Percentiles rank a stretch among this genome's conserved stretches.
Conservation (phyloP, 2,888 invertebrate genomes). For the Ferrisia virgata region DNA sequence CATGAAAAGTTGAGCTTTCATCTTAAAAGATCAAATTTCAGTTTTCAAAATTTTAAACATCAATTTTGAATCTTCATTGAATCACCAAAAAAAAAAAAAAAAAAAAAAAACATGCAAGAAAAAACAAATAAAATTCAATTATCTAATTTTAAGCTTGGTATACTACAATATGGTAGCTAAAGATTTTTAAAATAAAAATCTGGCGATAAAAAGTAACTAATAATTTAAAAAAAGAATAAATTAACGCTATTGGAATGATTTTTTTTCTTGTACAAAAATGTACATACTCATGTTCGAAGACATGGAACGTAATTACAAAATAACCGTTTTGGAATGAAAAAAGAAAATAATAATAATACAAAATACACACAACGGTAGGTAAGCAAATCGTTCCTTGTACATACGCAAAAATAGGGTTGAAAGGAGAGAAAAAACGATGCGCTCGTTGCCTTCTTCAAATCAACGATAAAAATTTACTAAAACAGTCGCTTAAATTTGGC, state of each 20-base stretch:
- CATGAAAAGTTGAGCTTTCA: too few species aligned
- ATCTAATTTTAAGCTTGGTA: constrained; percentile 17
- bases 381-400: background rate
- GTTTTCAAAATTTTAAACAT: too few species aligned
- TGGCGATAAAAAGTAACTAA: constrained; percentile 38
- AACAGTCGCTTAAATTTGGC: background rate
- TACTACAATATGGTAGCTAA: constrained; percentile 40
- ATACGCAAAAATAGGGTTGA: background rate
- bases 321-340: background rate
- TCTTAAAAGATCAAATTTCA: too few species aligned
- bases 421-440: background rate
- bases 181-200: constrained; percentile 3
- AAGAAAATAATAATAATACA: background rate
- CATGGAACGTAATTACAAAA: constrained; percentile 7
- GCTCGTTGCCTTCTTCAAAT: too few species aligned
- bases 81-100: background rate
- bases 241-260: constrained; percentile 35
- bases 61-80: too few species aligned
- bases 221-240: background rate
- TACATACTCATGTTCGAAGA: background rate
- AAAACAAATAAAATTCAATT: constrained; percentile 15
- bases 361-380: background rate
- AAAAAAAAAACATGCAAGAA: background rate
- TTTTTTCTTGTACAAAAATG: too few species aligned
- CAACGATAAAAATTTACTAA: background rate